Conservation (phyloP, 2,888 invertebrate genomes). For the Anaspis maculata region DNA sequence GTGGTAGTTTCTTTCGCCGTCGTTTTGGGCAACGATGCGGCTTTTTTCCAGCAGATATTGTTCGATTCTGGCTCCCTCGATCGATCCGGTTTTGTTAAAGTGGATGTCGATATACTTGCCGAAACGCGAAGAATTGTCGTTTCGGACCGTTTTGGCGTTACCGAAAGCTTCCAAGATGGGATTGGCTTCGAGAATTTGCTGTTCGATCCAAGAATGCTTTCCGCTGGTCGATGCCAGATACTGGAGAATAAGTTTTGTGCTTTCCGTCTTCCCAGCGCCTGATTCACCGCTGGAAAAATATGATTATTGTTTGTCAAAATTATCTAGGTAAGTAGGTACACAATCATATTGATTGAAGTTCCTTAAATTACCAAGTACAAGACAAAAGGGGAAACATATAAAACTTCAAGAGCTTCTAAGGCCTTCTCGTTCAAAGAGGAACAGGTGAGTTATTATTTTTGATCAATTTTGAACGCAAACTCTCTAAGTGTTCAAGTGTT, state of each 20-base stretch:
- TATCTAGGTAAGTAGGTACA: no score
- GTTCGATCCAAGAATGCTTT: constrained; percentile 95
- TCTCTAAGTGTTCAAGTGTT: no score
- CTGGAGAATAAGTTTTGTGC: constrained; percentile 88
- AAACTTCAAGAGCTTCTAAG: no score
- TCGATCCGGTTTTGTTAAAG: constrained; percentile 63
- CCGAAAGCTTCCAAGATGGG: constrained; percentile 96
- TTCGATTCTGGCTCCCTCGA: constrained; percentile 90
- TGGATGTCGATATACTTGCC: constrained; percentile 65
- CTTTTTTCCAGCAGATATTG: constrained; percentile 94
- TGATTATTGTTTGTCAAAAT: no score
- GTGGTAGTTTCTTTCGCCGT: constrained; percentile 90
- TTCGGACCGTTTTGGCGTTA: constrained; percentile 91
- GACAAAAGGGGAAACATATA: no score
- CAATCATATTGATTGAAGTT: no score
- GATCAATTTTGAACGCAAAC: no score
- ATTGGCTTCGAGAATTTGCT: constrained; percentile 94
- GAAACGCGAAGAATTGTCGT: constrained; percentile 94
- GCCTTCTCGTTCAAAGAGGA: no score
- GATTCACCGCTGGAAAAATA: constrained; percentile 71
- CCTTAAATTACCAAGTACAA: no score
- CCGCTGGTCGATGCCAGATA: constrained; percentile 90
- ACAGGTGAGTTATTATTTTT: no score
- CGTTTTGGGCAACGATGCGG: constrained; percentile 80
- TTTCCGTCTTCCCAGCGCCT: constrained; percentile 94